Percentiles rank a stretch among this genome's conserved stretches.
These are phyloP conservation scores for Planiliza haematocheilus DNA, from an alignment of 2,113 vertebrate species.

Conservation along the genomic window DNA sequence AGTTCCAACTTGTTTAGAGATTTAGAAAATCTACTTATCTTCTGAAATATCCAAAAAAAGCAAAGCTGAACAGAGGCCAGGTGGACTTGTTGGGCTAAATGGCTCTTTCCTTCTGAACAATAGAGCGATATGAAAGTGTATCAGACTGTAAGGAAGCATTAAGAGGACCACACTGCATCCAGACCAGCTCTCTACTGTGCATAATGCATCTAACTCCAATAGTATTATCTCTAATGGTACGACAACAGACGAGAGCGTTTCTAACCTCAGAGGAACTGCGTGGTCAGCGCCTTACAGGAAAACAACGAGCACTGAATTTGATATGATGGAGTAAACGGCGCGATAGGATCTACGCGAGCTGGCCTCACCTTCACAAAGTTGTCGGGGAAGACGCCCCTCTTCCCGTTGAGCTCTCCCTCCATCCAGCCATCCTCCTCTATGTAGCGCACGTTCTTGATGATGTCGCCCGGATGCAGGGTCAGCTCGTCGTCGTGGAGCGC, in stretches of 20 bases:
- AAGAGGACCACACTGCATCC: neutral
- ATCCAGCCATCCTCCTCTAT: conserved; percentile 97
- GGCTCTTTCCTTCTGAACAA: no score
- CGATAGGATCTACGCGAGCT: neutral
- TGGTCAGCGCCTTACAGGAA: neutral
- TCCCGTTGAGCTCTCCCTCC: conserved; percentile 94
- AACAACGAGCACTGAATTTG: neutral
- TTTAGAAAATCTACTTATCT: no score
- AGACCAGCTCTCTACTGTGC: neutral
- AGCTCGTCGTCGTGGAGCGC: conserved; percentile 95
- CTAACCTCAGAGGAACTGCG: neutral
- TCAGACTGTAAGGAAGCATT: neutral
- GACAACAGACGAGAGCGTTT: neutral
- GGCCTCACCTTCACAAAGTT: conserved; percentile 95
- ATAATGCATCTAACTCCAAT: neutral
- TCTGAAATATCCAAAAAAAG: neutral
- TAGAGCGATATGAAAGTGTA: no score
- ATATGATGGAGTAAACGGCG: no score
- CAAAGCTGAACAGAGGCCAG: no score
- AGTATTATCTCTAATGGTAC: conserved; percentile 14
- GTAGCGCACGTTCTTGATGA: conserved; percentile 93
- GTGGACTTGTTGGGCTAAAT: no score
- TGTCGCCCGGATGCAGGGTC: conserved; percentile 89
- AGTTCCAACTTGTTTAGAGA: no score
- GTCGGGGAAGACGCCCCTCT: conserved; percentile 94